Evolutionary conservation across 92 coral and sea anemone species (phyloP), one percentile per base, ranked within the genome.

Genomic region (Paragorgia papillata): DNA sequence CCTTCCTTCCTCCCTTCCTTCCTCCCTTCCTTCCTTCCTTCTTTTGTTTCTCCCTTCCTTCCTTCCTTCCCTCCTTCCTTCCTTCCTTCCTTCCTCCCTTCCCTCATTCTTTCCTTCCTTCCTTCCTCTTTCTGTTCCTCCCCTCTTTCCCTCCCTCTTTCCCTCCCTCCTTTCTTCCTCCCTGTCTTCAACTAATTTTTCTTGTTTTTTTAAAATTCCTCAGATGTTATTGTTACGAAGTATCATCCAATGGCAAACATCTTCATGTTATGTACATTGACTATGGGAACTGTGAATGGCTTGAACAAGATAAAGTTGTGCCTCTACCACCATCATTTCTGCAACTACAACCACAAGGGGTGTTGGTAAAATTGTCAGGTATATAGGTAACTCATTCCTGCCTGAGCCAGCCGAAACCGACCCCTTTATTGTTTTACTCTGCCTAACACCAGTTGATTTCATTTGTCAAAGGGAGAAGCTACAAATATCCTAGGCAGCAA

Each of bases 281-380:
- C 61, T 92, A 90, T 62, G 97, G 97, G 7, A 92, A 92, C 70
- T 80, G 87, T 41, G 97, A 92, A 53, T 92, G 97, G 97, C 71
- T 90, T 44, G 81, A 92, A 26, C 27, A 75, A 48, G 79, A 88
- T 29, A 67, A 78, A 22, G 86, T 90, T 66, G 75, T 85, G 7
- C 62, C 32, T 17, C 62, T 92, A 63, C 85, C 82, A 12, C 57
- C 76, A 27, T 30, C 40, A 24, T 86, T 74, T 48, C 84, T 89
- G 88, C 51, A 74, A 19, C 83, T 92, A 1, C 88, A 85, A 7
- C 97, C 97, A 2, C 96, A 90, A 63, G 93, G 91, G 14, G 82
- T 83, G 63, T 82, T 89, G 33, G 84, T 88, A 50, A 83, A 62
- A 46, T 76, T 92, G n/a, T 81, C 93, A 79, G 97, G 97, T 82